These are phyloP conservation scores for Chrysolina haemoptera DNA, from an alignment of 2,888 invertebrate genomes.

Conservation along the genomic window DNA sequence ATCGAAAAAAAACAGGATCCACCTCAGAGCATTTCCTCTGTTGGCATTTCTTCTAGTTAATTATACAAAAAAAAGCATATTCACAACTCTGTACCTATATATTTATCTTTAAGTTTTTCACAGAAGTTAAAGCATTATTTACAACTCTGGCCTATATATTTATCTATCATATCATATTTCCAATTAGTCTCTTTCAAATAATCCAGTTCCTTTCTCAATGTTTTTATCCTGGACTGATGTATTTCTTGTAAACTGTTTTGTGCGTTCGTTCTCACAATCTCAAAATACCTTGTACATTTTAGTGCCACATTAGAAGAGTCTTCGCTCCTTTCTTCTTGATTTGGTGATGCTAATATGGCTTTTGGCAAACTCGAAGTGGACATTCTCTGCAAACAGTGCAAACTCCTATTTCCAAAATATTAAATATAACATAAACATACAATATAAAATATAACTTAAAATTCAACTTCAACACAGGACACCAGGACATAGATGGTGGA, in stretches of 20 bases:
- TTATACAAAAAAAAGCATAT: no score
- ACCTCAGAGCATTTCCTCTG: no score
- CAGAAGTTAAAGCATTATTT: slow-evolving; percentile 33
- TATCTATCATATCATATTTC: slow-evolving; percentile 83
- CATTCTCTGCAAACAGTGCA: slow-evolving; percentile 43
- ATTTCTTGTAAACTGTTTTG: slow-evolving; percentile 72
- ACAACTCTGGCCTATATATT: slow-evolving; percentile 74
- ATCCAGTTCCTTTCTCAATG: slow-evolving; percentile 82
- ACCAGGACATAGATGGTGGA: no score
- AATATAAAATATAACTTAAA: no score
- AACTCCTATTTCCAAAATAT: not conserved
- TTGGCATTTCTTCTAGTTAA: no score
- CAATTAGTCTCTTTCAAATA: slow-evolving; percentile 86
- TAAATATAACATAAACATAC: no score
- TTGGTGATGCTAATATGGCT: slow-evolving; percentile 60
- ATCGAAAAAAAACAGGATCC: not conserved
- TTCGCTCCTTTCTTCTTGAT: slow-evolving; percentile 58
- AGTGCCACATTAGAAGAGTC: slow-evolving; percentile 52
- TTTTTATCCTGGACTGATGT: slow-evolving; percentile 81
- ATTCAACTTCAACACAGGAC: no score
- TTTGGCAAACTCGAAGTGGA: slow-evolving; percentile 59
- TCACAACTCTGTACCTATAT: no score
- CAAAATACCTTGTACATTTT: slow-evolving; percentile 61
- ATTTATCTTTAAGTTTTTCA: no score
- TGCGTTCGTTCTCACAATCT: slow-evolving; percentile 62